Evolutionary conservation across 1,140 invertebrate genomes (phyloP).

Genomic region (Caenorhabditis latens): DNA sequence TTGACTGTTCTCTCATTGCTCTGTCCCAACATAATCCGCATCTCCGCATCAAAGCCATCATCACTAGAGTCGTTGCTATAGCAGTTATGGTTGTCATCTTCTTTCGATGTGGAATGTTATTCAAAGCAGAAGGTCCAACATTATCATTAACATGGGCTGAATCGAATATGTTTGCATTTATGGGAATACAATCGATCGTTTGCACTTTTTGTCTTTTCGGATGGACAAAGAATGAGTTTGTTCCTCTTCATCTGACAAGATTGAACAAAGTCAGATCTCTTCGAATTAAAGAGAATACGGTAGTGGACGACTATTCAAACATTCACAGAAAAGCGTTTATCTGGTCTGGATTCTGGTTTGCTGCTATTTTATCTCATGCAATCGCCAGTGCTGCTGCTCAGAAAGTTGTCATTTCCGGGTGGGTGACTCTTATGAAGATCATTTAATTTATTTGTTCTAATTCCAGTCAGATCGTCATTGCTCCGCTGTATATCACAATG

Average conservation of each 20-base stretch:
- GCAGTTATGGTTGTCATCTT: not conserved
- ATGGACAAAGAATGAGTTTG: not conserved
- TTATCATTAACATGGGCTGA: conserved; percentile 9
- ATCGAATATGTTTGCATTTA: not conserved
- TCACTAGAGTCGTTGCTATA: not conserved
- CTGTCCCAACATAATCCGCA: not conserved
- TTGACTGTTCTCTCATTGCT: not conserved
- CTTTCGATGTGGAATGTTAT: conserved; percentile 8
- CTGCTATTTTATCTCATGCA: not conserved
- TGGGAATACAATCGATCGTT: not conserved
- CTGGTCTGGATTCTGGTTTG: conserved; percentile 1
- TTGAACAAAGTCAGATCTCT: conserved; percentile 6
- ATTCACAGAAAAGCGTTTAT: conserved; percentile 21
- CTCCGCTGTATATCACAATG: conserved; percentile 11
- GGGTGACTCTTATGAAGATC: not conserved
- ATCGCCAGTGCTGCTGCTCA: not conserved
- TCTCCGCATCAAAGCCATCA: not conserved
- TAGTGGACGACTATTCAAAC: not conserved
- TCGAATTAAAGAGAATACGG: not conserved
- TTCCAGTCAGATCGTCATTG: not conserved
- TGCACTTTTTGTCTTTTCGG: conserved; percentile 2
- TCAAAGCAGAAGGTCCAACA: conserved; percentile 1
- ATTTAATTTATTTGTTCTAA: not conserved
- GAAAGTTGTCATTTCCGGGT: not conserved
- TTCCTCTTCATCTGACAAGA: not conserved